Evolutionary conservation across 2,888 invertebrate species (phyloP), one percentile per base, ranked within the genome.

Genomic region (Junonia oenone): DNA sequence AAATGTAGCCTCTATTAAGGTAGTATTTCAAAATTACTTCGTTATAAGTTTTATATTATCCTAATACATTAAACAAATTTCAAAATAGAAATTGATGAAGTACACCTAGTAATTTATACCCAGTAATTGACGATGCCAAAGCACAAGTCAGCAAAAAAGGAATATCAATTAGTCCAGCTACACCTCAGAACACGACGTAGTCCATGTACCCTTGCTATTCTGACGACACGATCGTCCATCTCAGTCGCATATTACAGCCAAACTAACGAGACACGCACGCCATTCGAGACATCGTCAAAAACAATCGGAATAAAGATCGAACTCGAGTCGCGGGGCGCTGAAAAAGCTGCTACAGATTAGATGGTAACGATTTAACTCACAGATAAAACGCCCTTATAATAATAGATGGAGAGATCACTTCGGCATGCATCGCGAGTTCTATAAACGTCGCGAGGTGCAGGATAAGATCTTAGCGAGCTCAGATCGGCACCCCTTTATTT

Each of bases 401-500:
- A 65, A 71, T 71, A 68, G 63, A 63, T 66, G 66, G 72, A 78
- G 64, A 71, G 79, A 67, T 74, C 68, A 68, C 75, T 79, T 82
- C 75, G 63, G 76, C 70, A 62, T 73, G 69, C 62, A 63, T 46
- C 58, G 65, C 67, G 66, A 68, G 68, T 66, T 67, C 67, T 75
- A 73, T 76, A 77, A 83, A 83, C 78, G 81, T 82, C 81, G 75
- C 77, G 68, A 74, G 69, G 66, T 68, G 40, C 33, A 65, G 69
- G 86, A 88, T 89, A 88, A 84, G 77, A 89, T 88, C 84, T 72
- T 78, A 76, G 78, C 84, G 73, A 68, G 78, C 74, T 73, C 70
- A 76, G 76, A 78, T 81, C 83, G 83, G 78, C 87, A 85, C 86
- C 87, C 87, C 85, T 84, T 88, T 84, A 82, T 83, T 78, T 83